These are phyloP conservation scores for Nothoprocta pentlandii DNA, from an alignment of 2,113 vertebrate species.

Conservation along the genomic window DNA sequence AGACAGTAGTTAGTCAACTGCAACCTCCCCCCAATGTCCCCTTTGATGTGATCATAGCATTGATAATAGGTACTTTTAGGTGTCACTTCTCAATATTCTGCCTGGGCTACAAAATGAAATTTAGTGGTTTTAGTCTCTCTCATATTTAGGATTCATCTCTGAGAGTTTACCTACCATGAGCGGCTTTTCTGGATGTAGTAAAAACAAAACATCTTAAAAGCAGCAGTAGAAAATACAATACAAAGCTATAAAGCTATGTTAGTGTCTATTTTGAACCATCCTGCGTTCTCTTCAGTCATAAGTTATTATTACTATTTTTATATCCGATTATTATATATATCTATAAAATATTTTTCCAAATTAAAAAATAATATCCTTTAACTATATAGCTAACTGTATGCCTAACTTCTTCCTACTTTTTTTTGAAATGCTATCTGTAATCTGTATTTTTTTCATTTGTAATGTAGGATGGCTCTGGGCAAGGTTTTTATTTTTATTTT, in stretches of 20 bases:
- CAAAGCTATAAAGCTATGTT: background rate
- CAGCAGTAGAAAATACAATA: background rate
- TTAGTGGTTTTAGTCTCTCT: background rate
- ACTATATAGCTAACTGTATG: background rate
- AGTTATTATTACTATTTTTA: background rate
- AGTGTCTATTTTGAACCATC: background rate
- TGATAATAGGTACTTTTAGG: background rate
- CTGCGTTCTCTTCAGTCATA: background rate
- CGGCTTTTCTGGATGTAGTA: background rate
- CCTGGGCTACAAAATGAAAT: background rate
- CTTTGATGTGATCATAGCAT: background rate
- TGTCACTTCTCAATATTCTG: background rate
- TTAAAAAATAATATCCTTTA: background rate
- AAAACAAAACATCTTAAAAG: background rate
- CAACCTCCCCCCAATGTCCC: fast-evolving
- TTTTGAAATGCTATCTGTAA: background rate
- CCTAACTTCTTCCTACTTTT: background rate
- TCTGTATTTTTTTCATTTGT: background rate
- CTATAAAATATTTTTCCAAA: background rate
- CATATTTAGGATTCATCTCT: background rate
- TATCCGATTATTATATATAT: background rate
- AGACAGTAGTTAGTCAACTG: fast-evolving
- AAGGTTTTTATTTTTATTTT: fast-evolving
- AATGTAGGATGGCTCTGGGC: fast-evolving
- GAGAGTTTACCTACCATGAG: background rate